Base-by-base conservation (phyloP, 2,888 invertebrate species). In the Polymixis lichenea region DNA sequence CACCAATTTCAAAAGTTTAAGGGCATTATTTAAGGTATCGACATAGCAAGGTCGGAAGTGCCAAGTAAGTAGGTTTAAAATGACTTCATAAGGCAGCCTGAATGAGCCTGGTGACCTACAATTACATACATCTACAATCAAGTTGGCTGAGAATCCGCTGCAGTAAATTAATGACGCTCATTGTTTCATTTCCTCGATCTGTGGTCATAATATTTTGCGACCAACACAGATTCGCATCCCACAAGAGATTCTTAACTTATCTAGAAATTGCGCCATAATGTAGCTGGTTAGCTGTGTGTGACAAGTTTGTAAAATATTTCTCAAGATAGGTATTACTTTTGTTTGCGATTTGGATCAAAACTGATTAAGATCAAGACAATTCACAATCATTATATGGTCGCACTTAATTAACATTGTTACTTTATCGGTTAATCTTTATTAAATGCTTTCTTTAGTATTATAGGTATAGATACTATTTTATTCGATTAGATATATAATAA, bases 1-100 rank as follows among this genome's bases (percentile, higher is more conserved):
- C 17, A 53, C 25, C n/a, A 58, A 43, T 65, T 38, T 53, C 19
- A 32, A 82, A 82, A 83, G 84, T 79, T 82, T 83, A 82, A 82
- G 82, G 82, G 75, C 71, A 71, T 28, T 62, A 73, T 78, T 78
- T 78, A 68, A 43, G 68, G n/a, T 25, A 22, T 5, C 32, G 22
- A 28, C 7, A 11, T 13, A 19, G 38, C 38, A 61, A 75, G 75
- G 80, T 61, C 46, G 32, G 25, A 72, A 72, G 49, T 49, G 58
- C 25, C 64, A 69, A 72, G 22, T 19, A 58, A 58, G 67, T 62
- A 58, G 43, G 11, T 46, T 46, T 67, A 15, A 58, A 58, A 62
- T 78, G 28, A 70, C 61, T 67, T 71, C 13, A 64, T 70, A 56
- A 11, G 32, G 66, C 22, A 32, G 38, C 28, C n/a, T 38, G n/a